Base-by-base conservation (phyloP, 2,113 vertebrate genomes). In the Cygnus atratus region DNA sequence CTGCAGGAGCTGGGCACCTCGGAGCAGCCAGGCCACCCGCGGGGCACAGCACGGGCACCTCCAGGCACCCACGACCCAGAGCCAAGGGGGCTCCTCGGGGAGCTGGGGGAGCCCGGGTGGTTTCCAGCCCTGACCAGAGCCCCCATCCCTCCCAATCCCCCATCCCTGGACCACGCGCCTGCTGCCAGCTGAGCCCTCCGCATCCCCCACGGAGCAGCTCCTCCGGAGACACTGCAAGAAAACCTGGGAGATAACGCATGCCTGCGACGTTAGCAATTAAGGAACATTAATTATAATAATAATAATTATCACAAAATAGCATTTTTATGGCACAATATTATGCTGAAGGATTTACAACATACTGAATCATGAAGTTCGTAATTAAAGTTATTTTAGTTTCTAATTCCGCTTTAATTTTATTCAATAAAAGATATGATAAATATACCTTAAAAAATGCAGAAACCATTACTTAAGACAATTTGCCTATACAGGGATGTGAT, bases 271-370 rank as follows among this genome's bases (percentile, higher is more conserved):
- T 87, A 95, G 96, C 95, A 96, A 97, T 97, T 97, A 97, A 89
- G 95, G 93, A 96, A 90, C 94, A 96, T 97, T 97, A 97, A 97
- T 97, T 97, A 96, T 96, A 96, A 96, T 97, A 97, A 96, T 97
- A 97, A 97, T 97, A 96, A 97, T 97, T 96, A 97, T 97, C 97
- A 94, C 91, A 96, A 97, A 97, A 96, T 97, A 97, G 96, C 96
- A 93, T 97, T 97, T 97, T 97, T 97, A 97, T 94, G 91, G 97
- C 95, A 96, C 93, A 97, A 97, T 97, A 97, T 97, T 97, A 97
- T 97, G 97, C 93, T 96, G 95, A 94, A 95, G 93, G 96, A 97
- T 97, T 97, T 97, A 96, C 95, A 96, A 96, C 96, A 94, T 94
- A 96, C 89, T 80, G 93, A 95, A 96, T 97, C 95, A 93, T 73